Evolutionary conservation across 2,888 invertebrate species (phyloP), one percentile per base, ranked within the genome.

Genomic region (Polietes domitor): DNA sequence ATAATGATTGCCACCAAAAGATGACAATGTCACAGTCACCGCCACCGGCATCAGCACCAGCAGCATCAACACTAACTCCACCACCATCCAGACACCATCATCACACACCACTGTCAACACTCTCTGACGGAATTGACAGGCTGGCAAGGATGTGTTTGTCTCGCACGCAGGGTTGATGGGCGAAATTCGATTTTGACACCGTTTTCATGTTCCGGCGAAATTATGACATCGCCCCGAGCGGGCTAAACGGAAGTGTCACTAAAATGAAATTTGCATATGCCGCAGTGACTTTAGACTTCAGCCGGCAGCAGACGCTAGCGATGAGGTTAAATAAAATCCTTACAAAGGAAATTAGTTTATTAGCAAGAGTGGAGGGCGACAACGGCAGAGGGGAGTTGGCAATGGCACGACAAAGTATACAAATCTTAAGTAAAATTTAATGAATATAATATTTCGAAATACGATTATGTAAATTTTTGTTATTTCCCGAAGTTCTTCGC

Each of bases 221-320:
- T 81, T 84, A 79, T 81, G 72, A 78, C 70, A 61, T 76, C 53
- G 81, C 84, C 63, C 50, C 53, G 73, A 81, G 84, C 81, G 37
- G 78, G 78, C 78, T 84, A 73, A 81, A 76, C 84, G 84, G 84
- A 84, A 84, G 84, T 84, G 84, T 84, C 84, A 84, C 84, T 84
- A 84, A 81, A 79, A 78, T 73, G 78, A 81, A 84, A 84, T 84
- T 84, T 81, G 81, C 84, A 84, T 84, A 84, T 75, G 65, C 68
- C 68, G 50, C 50, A 21, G 68, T 43, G 58, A 58, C 65, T 41
- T 65, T 19, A 37, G 41, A 65, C 65, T 21, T 65, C 12, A 65
- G 47, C 15, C n/a, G 19, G 19, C 61, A 24, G 32, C 15, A 41
- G 32, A n/a, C 24, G 32, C 24, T 17, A 55, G 43, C 32, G 50